Evolutionary conservation across 1,140 invertebrate species (phyloP).

Genomic region (Dendroctonus valens): DNA sequence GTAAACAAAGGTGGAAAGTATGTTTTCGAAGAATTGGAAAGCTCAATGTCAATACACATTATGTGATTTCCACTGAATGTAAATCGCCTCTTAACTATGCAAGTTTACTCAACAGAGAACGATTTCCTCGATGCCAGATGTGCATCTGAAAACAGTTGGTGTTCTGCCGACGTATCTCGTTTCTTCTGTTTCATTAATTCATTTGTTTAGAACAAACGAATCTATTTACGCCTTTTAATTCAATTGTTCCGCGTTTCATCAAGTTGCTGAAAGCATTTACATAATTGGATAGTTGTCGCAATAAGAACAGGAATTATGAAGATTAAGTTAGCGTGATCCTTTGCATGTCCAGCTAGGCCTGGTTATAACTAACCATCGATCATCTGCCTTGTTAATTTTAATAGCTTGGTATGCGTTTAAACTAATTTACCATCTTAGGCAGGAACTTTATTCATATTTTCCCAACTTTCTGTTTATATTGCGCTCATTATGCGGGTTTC

Average conservation of each 20-base stretch:
- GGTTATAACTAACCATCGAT: too few relatives aligned
- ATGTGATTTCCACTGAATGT: not conserved
- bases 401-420: too few relatives aligned
- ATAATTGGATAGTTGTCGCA: slow-evolving; percentile 18
- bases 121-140: slow-evolving; percentile 18
- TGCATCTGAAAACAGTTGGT: slow-evolving; percentile 24
- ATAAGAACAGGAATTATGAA: too few relatives aligned
- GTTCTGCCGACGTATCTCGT: slow-evolving; percentile 20
- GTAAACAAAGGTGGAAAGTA: too few relatives aligned
- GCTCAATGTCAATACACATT: too few relatives aligned
- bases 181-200: slow-evolving; percentile 25
- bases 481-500: slow-evolving; percentile 6
- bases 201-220: slow-evolving; percentile 28
- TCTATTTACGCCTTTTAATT: slow-evolving; percentile 29
- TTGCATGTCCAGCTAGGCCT: too few relatives aligned
- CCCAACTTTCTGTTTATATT: slow-evolving; percentile 1
- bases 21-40: too few relatives aligned
- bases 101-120: slow-evolving; percentile 14
- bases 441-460: slow-evolving; percentile 3
- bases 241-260: slow-evolving; percentile 28
- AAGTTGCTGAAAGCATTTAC: slow-evolving; percentile 14
- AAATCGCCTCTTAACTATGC: slow-evolving; percentile 7
- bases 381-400: too few relatives aligned
- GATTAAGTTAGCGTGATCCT: too few relatives aligned
- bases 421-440: not conserved